Evolutionary conservation across 2,113 vertebrate genomes (phyloP), one percentile per base, ranked within the genome.

Genomic region (Arenaria interpres): DNA sequence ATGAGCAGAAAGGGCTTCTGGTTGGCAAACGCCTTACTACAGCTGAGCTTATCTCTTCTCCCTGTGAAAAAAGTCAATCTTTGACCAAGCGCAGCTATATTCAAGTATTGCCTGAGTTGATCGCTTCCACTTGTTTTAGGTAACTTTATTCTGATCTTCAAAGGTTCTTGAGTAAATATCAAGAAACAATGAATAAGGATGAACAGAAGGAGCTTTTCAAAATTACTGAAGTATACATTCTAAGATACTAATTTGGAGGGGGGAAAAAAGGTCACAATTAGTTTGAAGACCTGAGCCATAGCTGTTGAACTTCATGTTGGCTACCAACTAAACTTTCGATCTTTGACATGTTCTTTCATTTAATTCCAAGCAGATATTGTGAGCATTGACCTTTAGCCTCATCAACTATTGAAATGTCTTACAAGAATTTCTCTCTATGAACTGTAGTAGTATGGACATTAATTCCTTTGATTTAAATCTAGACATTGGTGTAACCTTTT

Each of bases 391-490:
- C 85, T 95, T 93, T 96, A 94, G 86, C 79, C 84, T 97, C 64
- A 89, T 88, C 92, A 92, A 1, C 60, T 93, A 57, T 25, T 88
- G 90, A 89, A 93, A 54, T 84, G 8, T 79, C 32, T 89, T 89
- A 33, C 28, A 72, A 50, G 51, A 85, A 85, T 94, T 85, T 94
- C 62, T 85, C 25, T 77, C 48, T 90, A 30, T 64, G 74, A 95
- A 84, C 37, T 90, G 17, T 68, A 60, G n/a, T 54, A 85, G 43
- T 71, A 76, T 37, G 91, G 80, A 83, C 56, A 71, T 59, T 63
- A 83, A 90, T 93, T 95, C 68, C 28, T 96, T 53, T 67, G 33
- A 96, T 95, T 96, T 95, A 95, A 96, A 93, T 59, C 66, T 93
- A 80, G 56, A 80, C 51, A 69, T 94, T 78, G 41, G 41, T 88